phyloP scores from a whole-genome alignment of 2,888 invertebrate genomes.

The Andrena bicolor region DNA sequence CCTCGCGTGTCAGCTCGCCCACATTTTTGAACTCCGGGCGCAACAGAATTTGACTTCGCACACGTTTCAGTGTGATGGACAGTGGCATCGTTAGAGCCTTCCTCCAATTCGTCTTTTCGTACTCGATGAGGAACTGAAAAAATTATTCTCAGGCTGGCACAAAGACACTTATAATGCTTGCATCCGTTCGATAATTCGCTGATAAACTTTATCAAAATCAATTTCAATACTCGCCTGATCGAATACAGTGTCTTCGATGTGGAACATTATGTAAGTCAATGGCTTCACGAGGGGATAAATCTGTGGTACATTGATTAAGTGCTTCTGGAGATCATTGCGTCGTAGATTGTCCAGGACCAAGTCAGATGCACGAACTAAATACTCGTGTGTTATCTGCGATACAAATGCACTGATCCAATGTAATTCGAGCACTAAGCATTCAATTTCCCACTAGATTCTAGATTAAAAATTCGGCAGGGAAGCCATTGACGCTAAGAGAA shows the following conservation, averaged over 20 bases:
- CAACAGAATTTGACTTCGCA: constrained; percentile 85
- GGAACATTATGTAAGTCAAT: constrained; percentile 92
- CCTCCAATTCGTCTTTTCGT: constrained; percentile 86
- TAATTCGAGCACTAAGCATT: too few relatives aligned
- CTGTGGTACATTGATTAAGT: constrained; percentile 62
- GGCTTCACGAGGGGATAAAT: constrained; percentile 80
- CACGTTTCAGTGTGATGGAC: constrained; percentile 85
- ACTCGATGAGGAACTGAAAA: constrained; percentile 85
- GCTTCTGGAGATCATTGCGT: constrained; percentile 72
- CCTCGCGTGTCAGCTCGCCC: constrained; percentile 74
- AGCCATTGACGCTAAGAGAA: too few relatives aligned
- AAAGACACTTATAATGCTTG: not conserved
- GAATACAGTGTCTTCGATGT: constrained; percentile 90
- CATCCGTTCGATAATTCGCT: not conserved
- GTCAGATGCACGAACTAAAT: constrained; percentile 89
- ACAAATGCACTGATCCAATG: not conserved
- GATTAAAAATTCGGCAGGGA: too few relatives aligned
- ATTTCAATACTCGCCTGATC: constrained; percentile 88
- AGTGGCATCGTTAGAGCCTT: constrained; percentile 85
- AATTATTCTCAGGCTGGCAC: not conserved
- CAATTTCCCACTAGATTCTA: too few relatives aligned
- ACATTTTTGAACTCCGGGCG: constrained; percentile 86
- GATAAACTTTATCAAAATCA: not conserved
- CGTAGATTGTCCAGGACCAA: constrained; percentile 87
- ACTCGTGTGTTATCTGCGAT: constrained; percentile 89